Evolutionary conservation across 92 coral and sea anemone species (phyloP), one percentile per base, ranked within the genome.

Genomic region (Montipora capitata): DNA sequence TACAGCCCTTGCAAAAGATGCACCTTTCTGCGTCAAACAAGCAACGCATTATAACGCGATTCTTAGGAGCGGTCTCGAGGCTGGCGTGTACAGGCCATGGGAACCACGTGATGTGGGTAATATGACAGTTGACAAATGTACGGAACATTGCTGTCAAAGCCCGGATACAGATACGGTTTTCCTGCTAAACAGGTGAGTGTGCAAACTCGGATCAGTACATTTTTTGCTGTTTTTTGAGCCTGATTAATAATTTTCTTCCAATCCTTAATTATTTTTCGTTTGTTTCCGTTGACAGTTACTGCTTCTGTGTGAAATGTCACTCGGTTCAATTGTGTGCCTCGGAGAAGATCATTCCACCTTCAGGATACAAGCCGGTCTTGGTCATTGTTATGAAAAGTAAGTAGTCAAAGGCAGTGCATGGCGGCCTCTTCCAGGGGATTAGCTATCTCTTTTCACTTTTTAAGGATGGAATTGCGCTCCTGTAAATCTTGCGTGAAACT

Each of bases 261-360:
- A n/a, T 63, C 18, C 39, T 54, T 9, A 8, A 13, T 54, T 54
- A 3, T 11, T 54, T 54, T 54, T 54, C 13, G 12, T 12, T 54
- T 63, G 4, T 63, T 18, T 63, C 68, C 40, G 39, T 17, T 51
- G 9, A 5, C 27, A 83, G 87, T n/a, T 88, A 88, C 89, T 95
- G 96, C 42, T 95, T 90, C 88, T 95, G 98, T 79, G 94, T 95
- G 58, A 88, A 72, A 45, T 95, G 98, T 66, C 78, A 66, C 27
- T 88, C 91, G 17, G 27, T 56, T 68, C 69, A 76, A 64, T 79
- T 89, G 27, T 95, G 98, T 74, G 59, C 79, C 13, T 88, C 87
- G 59, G 84, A 82, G 43, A 88, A 91, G 64, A 93, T 95, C 38
- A 89, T 88, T 17, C 94, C 98, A 3, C 96, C 95, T 11, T 16